phyloP scores from a whole-genome alignment of 2,888 invertebrate genomes.

The Tholera decimalis region DNA sequence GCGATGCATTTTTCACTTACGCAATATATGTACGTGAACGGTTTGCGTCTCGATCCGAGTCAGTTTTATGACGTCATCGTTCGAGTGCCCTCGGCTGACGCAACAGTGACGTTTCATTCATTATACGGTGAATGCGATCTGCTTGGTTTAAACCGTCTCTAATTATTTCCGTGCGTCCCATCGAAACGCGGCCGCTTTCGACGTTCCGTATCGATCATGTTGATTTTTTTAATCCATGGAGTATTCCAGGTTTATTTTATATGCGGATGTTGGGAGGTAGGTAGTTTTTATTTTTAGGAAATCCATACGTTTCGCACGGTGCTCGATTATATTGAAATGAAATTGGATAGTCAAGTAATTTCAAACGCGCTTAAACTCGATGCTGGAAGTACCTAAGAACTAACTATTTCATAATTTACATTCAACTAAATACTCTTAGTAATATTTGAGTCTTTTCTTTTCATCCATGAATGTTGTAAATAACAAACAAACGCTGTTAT shows the following conservation, averaged over 20 bases:
- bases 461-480: constrained; percentile 56
- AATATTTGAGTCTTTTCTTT: constrained; percentile 11
- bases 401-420: constrained; percentile 3
- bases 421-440: neutral
- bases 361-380: no score
- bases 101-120: constrained; percentile 85
- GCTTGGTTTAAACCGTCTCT: constrained; percentile 85
- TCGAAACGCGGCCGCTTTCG: constrained; percentile 78
- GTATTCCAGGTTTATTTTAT: constrained; percentile 25
- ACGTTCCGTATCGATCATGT: constrained; percentile 64
- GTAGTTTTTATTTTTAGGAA: constrained; percentile 14
- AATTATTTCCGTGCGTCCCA: constrained; percentile 88
- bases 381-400: no score
- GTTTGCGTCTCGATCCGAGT: constrained; percentile 61
- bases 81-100: constrained; percentile 70
- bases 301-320: neutral
- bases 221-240: constrained; percentile 32
- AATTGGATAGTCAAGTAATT: neutral
- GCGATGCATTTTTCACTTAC: constrained; percentile 20
- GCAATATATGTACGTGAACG: constrained; percentile 34
- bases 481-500: constrained; percentile 70
- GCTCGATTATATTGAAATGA: neutral
- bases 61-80: constrained; percentile 75
- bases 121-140: constrained; percentile 88
- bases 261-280: constrained; percentile 18